phyloP scores from a whole-genome alignment of 2,113 vertebrate species.

The Psephotus haematonotus region DNA sequence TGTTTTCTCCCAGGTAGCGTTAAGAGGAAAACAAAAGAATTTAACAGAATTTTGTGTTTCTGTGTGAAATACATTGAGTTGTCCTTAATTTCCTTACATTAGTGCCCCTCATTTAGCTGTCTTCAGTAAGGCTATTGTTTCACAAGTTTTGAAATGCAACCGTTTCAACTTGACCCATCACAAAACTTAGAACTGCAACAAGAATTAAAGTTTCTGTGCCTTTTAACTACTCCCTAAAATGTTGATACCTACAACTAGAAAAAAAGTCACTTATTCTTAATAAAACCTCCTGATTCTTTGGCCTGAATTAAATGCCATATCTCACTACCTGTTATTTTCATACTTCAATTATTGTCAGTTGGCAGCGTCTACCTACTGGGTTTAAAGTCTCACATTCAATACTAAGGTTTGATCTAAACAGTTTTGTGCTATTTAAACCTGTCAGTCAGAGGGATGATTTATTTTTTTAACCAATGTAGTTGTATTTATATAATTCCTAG shows the following conservation, averaged over 20 bases:
- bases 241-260: not conserved
- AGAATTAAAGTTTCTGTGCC: not conserved
- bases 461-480: not conserved
- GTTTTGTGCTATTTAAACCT: conserved; percentile 10
- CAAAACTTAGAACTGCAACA: not conserved
- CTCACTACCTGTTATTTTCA: not conserved
- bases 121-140: not conserved
- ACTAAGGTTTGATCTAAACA: not conserved
- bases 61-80: not conserved
- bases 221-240: not conserved
- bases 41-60: not conserved
- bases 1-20: not conserved
- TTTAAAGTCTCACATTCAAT: not conserved
- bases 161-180: not conserved
- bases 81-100: not conserved
- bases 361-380: not conserved
- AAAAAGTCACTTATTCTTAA: not conserved
- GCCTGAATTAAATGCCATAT: not conserved
- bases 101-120: not conserved
- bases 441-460: conserved; percentile 6
- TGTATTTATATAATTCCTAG: not conserved
- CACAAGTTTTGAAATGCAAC: not conserved
- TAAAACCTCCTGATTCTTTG: not conserved
- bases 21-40: not conserved
- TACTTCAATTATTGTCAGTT: conserved; percentile 22